Evolutionary conservation across 2,888 invertebrate genomes (phyloP).

Genomic region (Luffia ferchaultella): DNA sequence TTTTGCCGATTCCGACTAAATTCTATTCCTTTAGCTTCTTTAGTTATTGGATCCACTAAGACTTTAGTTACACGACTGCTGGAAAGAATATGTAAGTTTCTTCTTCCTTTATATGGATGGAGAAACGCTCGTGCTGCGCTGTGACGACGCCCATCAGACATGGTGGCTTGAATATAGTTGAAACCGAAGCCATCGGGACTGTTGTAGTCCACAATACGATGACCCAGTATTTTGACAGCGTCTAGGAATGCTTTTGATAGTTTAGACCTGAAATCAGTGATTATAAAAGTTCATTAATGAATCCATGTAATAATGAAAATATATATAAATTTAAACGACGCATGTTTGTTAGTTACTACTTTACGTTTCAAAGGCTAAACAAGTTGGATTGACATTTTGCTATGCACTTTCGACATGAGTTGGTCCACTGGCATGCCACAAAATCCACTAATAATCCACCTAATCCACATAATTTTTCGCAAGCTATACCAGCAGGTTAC

Average conservation of each 20-base stretch:
- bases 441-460: too few species aligned
- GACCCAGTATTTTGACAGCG: constrained; percentile 69
- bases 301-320: not conserved
- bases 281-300: too few species aligned
- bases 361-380: too few species aligned
- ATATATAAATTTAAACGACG: not conserved
- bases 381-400: too few species aligned
- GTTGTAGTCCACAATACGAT: constrained; percentile 75
- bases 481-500: too few species aligned
- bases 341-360: not conserved
- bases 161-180: constrained; percentile 51
- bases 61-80: constrained; percentile 65
- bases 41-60: constrained; percentile 62
- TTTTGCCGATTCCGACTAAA: constrained; percentile 48
- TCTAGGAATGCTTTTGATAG: constrained; percentile 72
- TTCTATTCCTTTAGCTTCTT: constrained; percentile 42
- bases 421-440: too few species aligned
- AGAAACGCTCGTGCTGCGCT: constrained; percentile 69
- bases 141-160: constrained; percentile 52
- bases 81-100: constrained; percentile 66
- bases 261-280: constrained; percentile 37
- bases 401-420: too few species aligned
- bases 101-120: constrained; percentile 53
- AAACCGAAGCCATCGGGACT: constrained; percentile 70
- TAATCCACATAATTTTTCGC: too few species aligned